Conservation (phyloP, 2,888 invertebrate species). For the Heliconius aoede region DNA sequence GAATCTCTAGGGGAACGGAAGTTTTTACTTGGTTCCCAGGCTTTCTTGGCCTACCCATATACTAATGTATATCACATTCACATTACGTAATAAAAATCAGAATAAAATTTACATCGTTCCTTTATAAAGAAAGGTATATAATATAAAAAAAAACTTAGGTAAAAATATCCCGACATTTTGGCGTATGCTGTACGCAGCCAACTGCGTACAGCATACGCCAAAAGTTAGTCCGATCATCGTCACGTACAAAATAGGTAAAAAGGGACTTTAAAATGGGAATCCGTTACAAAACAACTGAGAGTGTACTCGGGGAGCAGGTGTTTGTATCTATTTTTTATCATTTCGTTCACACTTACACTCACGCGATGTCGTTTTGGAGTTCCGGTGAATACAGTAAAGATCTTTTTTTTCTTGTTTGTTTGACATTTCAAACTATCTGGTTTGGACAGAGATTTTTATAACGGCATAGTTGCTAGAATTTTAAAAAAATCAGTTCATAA, state of each 20-base stretch:
- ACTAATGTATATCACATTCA: too few relatives aligned
- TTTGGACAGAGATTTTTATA: background rate
- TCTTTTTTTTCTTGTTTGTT: background rate
- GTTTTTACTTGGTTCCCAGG: too few relatives aligned
- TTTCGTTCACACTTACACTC: constrained; percentile 30
- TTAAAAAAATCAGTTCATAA: too few relatives aligned
- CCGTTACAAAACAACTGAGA: constrained; percentile 19
- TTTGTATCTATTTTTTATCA: constrained; percentile 37
- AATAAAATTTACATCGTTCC: constrained; percentile 1
- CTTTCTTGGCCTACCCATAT: too few relatives aligned
- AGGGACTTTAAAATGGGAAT: constrained; percentile 29
- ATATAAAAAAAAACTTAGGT: too few relatives aligned
- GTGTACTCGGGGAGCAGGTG: constrained; percentile 31
- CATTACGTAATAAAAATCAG: background rate
- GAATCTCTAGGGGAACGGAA: too few relatives aligned
- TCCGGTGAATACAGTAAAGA: background rate
- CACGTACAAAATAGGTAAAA: constrained; percentile 32
- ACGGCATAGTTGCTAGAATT: too few relatives aligned
- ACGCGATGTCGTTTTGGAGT: background rate
- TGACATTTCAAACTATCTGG: background rate
- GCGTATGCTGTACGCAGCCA: too few relatives aligned
- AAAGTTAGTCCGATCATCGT: constrained; percentile 27
- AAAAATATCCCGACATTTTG: constrained; percentile 11
- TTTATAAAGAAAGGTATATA: background rate
- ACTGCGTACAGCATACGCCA: constrained; percentile 5